Evolutionary conservation across 2,113 vertebrate genomes (phyloP), one percentile per base, ranked within the genome.

Genomic region (Ageneiosus marmoratus): DNA sequence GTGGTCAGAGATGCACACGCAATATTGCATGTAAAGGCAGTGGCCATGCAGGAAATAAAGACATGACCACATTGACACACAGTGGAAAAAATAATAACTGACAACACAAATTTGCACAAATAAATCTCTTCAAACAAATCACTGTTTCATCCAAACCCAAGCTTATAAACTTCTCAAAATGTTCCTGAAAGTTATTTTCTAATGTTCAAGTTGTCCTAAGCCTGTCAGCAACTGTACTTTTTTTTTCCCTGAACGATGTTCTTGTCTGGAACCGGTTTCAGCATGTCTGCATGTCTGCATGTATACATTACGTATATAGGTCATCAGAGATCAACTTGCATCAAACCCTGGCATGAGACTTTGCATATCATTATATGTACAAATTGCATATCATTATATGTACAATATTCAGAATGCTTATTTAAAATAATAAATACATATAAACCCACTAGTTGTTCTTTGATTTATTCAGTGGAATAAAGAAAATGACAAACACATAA

Each of bases 11-110:
- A 29, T 6, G 16, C 29, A 20, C 50, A 44, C 18, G 78, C 70
- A 67, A 41, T 10, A 11, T 15, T 78, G 77, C 50, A 51, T 58
- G 60, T 55, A 69, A 63, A 85, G 77, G 69, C 60, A 85, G 53
- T 22, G 53, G 44, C 67, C 80, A 80, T 20, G 46, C 51, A 24
- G 51, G 56, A n/a, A 34, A 63, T 7, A 32, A n/a, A 55, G 50
- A 32, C 56, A n/a, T 11, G 27, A 3, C 24, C 67, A 56, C 18
- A 37, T 20, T 22, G 22, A 83, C 11, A 50, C 1, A n/a, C 12
- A 20, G 51, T 41, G 22, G 53, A 1, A 29, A 79, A 65, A 44
- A 60, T 76, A 81, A 58, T 0, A 5, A 20, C 8, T 1, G 46
- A 22, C 50, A 80, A 5, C 22, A 12, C 63, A 46, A 46, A 62